Evolutionary conservation across 1,140 invertebrate genomes (phyloP).

Genomic region (Idris sp.): DNA sequence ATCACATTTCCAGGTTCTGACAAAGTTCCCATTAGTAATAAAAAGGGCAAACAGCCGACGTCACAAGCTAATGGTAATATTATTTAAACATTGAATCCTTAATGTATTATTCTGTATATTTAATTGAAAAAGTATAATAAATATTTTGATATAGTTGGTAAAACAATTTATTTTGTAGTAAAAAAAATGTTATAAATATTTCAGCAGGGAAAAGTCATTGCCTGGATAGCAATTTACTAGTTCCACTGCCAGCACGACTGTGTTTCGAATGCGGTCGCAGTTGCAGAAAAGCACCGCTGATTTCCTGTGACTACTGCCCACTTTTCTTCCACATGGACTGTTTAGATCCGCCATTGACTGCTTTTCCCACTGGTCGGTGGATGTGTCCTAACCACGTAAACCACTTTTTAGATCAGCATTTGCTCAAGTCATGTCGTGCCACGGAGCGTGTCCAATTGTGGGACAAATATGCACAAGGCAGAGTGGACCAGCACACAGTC

Average conservation of each 20-base stretch:
- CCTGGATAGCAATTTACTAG: conserved; percentile 86
- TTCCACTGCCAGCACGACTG: conserved; percentile 88
- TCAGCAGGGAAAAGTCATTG: conserved; percentile 80
- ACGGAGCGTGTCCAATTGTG: conserved; percentile 91
- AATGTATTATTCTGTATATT: too few relatives aligned
- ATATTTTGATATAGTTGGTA: too few relatives aligned
- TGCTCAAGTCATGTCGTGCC: conserved; percentile 87
- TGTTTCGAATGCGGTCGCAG: conserved; percentile 91
- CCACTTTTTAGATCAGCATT: conserved; percentile 90
- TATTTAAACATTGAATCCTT: too few relatives aligned
- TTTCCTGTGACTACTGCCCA: conserved; percentile 96
- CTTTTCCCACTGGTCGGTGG: conserved; percentile 91
- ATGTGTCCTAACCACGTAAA: conserved; percentile 98
- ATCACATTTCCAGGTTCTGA: conserved; percentile 90
- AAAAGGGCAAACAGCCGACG: conserved; percentile 69
- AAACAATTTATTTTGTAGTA: too few relatives aligned
- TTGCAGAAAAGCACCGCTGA: conserved; percentile 88
- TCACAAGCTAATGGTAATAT: conserved; percentile 67
- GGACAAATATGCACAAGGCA: conserved; percentile 86
- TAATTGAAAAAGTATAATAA: too few relatives aligned
- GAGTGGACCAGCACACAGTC: conserved; percentile 89
- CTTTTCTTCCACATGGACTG: conserved; percentile 95
- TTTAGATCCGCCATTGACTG: conserved; percentile 92
- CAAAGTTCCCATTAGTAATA: conserved; percentile 77
- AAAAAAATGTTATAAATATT: too few relatives aligned